These are phyloP conservation scores for Chrysoperla carnea DNA, from an alignment of 1,140 invertebrate genomes.

Conservation along the genomic window DNA sequence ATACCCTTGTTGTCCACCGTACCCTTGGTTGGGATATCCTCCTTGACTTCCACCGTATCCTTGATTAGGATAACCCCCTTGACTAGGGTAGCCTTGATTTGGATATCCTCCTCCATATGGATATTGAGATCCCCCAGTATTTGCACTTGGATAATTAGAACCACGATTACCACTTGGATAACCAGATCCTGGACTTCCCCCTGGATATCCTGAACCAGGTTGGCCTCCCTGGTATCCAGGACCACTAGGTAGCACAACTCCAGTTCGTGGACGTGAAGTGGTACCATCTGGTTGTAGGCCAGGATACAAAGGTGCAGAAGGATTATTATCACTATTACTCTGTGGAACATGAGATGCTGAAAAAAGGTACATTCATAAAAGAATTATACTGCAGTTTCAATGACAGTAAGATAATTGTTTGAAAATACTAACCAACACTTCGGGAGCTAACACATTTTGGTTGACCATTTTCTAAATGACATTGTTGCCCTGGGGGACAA, in stretches of 20 bases:
- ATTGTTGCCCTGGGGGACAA: constrained; percentile 17
- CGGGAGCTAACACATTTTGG: constrained; percentile 16
- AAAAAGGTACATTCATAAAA: not conserved
- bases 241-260: not conserved
- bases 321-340: not conserved
- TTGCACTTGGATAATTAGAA: not conserved
- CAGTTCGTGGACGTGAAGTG: constrained; percentile 2
- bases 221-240: constrained; percentile 6
- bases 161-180: constrained; percentile 3
- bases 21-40: constrained; percentile 3
- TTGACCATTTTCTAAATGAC: constrained; percentile 15
- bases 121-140: constrained; percentile 4
- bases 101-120: constrained; percentile 7
- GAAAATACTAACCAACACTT: not conserved
- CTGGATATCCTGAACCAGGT: constrained; percentile 6
- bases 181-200: constrained; percentile 3
- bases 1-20: constrained; percentile 4
- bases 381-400: not conserved
- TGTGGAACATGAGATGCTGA: not conserved
- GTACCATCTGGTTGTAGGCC: constrained; percentile 4
- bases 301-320: not conserved
- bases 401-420: constrained; percentile 2
- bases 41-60: constrained; percentile 3
- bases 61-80: constrained; percentile 6
- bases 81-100: constrained; percentile 7